Base-by-base conservation (phyloP, 2,797 vertebrate genomes). In the Leuciscus waleckii region DNA sequence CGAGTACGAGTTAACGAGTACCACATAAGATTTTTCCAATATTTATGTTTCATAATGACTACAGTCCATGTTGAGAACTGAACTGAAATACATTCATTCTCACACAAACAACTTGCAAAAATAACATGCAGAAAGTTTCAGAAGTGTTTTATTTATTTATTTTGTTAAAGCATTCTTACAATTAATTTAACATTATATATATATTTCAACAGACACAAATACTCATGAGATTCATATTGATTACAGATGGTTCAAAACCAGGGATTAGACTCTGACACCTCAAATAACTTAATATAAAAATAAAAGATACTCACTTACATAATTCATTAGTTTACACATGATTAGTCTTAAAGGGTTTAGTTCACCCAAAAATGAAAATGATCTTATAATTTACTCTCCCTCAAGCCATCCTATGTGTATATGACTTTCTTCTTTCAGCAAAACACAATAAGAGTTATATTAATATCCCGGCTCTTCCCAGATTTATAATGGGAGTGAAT, bases 111-210 rank as follows among this genome's bases (percentile, higher is more conserved):
- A 51, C 17, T 2, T 4, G 8, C 69, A 29, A 49, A 29, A 74
- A 17, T 32, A 49, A 39, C 23, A 7, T 17, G 76, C 75, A 77
- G 13, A 61, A 61, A 41, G 6, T 41, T 0, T 61, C 0, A 4
- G 13, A 63, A 29, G 37, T 6, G 16, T 63, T 78, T 78, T 63
- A 78, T 78, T 76, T 7, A 51, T 51, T 61, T 26, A 0, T 9
- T 41, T 41, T 41, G 76, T 77, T 61, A 29, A 61, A 78, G 37
- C 37, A 63, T 78, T 61, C 54, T 43, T 54, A 58, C 32, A 77
- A 8, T 58, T 16, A 58, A 39, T 77, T 56, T 5, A 58, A 58
- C 51, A 39, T n/a, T 75, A n/a, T n/a, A 78, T 61, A 56, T n/a
- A 58, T 23, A 5, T 76, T 23, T 51, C 19, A 13, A n/a, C 6